These are phyloP conservation scores for Pantherophis alleghaniensis DNA, from an alignment of 2,797 vertebrate species.

Conservation along the genomic window DNA sequence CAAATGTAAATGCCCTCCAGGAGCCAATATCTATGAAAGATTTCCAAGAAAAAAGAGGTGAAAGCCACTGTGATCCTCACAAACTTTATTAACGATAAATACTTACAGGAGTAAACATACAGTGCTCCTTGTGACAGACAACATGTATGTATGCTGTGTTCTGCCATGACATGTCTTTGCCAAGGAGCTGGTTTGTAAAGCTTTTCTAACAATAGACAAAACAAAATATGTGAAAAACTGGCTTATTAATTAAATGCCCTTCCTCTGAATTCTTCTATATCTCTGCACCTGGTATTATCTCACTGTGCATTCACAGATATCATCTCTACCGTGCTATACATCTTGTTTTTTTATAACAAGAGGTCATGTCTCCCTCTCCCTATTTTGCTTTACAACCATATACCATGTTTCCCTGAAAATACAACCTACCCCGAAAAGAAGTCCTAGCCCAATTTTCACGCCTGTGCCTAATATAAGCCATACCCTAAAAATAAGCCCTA, in stretches of 20 bases:
- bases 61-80: neutral
- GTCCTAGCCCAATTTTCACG: too few relatives aligned
- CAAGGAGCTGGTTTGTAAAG: neutral
- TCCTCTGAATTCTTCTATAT: neutral
- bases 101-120: neutral
- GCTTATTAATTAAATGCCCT: neutral
- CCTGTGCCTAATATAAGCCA: too few relatives aligned
- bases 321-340: neutral
- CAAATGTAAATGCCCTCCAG: neutral
- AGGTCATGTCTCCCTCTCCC: neutral
- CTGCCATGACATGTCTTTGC: neutral
- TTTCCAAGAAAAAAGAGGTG: neutral
- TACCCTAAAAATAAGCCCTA: too few relatives aligned
- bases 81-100: neutral
- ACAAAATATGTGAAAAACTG: neutral
- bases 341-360: neutral
- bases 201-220: neutral
- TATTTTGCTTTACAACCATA: neutral
- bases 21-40: neutral
- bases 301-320: neutral
- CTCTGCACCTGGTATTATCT: neutral
- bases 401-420: neutral
- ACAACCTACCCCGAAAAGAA: too few relatives aligned
- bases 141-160: neutral
- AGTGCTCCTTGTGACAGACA: neutral